Evolutionary conservation across 2,888 invertebrate species (phyloP).

Genomic region (Yponomeuta sedellus): DNA sequence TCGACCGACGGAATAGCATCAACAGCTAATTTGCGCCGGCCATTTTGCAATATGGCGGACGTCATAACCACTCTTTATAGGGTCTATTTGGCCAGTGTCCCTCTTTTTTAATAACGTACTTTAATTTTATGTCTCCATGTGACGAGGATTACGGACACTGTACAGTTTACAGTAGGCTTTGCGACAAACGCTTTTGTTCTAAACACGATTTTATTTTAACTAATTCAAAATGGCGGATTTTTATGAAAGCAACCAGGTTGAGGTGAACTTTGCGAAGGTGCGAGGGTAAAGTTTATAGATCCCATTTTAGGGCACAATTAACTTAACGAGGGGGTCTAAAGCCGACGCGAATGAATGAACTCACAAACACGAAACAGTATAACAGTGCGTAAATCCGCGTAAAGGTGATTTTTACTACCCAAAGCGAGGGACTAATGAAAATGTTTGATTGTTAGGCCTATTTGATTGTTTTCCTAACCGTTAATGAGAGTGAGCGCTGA

Average conservation of each 20-base stretch:
- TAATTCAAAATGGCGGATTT: conserved; percentile 1
- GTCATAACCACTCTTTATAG: conserved; percentile 61
- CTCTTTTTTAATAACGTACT: conserved; percentile 67
- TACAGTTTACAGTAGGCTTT: background rate
- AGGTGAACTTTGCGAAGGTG: background rate
- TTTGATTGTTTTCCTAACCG: conserved; percentile 50
- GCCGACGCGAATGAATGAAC: conserved; percentile 43
- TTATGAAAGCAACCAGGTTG: background rate
- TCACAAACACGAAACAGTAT: conserved; percentile 37
- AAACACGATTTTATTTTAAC: background rate
- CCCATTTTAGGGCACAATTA: conserved; percentile 50
- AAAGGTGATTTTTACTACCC: conserved; percentile 48
- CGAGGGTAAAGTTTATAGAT: background rate
- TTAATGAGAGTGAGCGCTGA: conserved; percentile 36
- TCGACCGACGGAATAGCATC: conserved; percentile 16
- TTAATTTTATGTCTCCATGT: conserved; percentile 68
- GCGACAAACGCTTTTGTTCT: background rate
- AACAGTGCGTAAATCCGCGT: conserved; percentile 48
- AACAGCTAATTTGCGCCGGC: conserved; percentile 49
- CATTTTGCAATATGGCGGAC: conserved; percentile 54
- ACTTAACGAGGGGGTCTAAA: conserved; percentile 37
- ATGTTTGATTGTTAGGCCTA: conserved; percentile 49
- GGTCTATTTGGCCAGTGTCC: conserved; percentile 62
- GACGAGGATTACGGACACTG: conserved; percentile 44
- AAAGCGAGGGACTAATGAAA: conserved; percentile 46